phyloP scores from a whole-genome alignment of 2,113 vertebrate species.

The Cercocebus atys region DNA sequence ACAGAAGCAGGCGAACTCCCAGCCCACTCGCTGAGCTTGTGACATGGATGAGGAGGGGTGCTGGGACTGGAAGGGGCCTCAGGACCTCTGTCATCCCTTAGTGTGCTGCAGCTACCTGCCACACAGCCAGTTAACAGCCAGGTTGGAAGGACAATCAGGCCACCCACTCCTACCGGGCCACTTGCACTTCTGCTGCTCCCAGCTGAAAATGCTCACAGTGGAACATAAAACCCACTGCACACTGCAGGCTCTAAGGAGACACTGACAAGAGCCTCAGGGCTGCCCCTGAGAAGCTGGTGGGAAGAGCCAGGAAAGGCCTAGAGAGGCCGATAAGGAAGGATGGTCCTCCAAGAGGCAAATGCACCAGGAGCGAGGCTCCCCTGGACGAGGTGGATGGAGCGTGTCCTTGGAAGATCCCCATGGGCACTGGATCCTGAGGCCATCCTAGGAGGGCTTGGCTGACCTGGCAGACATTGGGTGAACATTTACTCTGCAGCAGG shows the following conservation, averaged over 20 bases:
- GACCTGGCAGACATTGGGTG: not conserved
- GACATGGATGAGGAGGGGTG: not conserved
- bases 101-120: not conserved
- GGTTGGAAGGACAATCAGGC: not conserved
- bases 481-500: not conserved
- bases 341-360: not conserved
- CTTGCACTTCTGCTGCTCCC: not conserved
- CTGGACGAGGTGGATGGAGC: not conserved
- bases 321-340: not conserved
- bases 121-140: not conserved
- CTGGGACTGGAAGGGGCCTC: not conserved
- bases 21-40: not conserved
- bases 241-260: not conserved
- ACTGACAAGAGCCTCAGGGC: not conserved
- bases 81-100: not conserved
- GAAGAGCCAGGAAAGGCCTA: not conserved
- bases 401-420: accelerated
- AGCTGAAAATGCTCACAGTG: not conserved
- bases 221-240: not conserved
- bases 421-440: accelerated
- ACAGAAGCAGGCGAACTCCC: not conserved
- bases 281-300: not conserved
- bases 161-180: not conserved
- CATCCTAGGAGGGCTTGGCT: accelerated
- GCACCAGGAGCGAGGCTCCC: not conserved